Conservation (phyloP, 2,113 vertebrate genomes). For the Oophaga pumilio region DNA sequence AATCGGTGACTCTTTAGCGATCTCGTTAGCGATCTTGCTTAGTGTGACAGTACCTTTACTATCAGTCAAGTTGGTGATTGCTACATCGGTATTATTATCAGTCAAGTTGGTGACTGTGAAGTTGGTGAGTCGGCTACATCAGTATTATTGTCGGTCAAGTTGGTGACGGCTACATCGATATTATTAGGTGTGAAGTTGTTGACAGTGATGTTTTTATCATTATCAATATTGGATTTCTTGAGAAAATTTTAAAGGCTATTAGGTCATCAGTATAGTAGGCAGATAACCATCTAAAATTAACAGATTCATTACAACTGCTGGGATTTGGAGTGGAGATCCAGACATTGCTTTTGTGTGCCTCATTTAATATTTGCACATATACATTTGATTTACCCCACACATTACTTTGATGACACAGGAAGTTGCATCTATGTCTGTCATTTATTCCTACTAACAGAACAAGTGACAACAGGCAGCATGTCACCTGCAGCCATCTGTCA, state of each 20-base stretch:
- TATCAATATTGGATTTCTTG: not conserved
- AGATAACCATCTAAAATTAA: not conserved
- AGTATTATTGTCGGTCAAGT: no score
- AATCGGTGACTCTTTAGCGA: no score
- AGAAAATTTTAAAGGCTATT: not conserved
- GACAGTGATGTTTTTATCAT: not conserved
- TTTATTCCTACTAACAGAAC: not conserved
- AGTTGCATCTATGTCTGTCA: not conserved
- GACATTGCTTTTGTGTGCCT: not conserved
- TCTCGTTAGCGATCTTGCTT: no score
- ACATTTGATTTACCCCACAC: not conserved
- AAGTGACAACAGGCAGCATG: not conserved
- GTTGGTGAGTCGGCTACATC: no score
- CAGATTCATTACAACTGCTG: not conserved
- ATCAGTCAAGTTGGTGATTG: no score
- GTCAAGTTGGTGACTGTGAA: no score
- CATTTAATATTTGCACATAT: not conserved
- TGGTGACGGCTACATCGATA: no score
- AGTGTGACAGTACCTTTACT: no score
- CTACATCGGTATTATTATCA: no score
- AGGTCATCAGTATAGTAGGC: not conserved
- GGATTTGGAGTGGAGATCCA: not conserved
- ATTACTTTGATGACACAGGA: not conserved
- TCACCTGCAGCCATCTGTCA: conserved; percentile 1
- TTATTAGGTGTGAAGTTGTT: no score